These are phyloP conservation scores for Scaptomyza polygonia DNA, from an alignment of 2,888 invertebrate genomes.

Conservation along the genomic window DNA sequence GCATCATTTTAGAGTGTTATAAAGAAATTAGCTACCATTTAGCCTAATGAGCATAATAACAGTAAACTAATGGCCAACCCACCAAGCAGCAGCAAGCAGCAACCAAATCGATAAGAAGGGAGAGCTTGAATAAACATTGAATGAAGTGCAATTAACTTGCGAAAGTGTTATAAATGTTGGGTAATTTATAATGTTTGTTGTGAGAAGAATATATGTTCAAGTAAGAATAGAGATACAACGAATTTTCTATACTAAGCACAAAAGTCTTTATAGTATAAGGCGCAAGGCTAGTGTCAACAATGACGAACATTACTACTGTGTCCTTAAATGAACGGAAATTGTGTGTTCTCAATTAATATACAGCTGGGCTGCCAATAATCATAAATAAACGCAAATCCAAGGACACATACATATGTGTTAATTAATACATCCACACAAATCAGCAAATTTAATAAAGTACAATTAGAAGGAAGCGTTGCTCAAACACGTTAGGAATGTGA, in stretches of 20 bases:
- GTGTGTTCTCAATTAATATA: constrained; percentile 69
- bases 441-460: constrained; percentile 73
- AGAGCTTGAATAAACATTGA: constrained; percentile 63
- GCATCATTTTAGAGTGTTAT: constrained; percentile 72
- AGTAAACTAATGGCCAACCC: constrained; percentile 63
- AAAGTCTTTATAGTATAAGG: constrained; percentile 16
- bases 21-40: constrained; percentile 77
- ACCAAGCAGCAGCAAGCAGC: constrained; percentile 10
- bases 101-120: constrained; percentile 6
- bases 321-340: constrained; percentile 29
- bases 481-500: constrained; percentile 49
- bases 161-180: constrained; percentile 72
- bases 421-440: constrained; percentile 49
- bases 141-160: constrained; percentile 73
- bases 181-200: constrained; percentile 54
- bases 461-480: constrained; percentile 55
- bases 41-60: constrained; percentile 74
- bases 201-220: background rate
- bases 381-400: constrained; percentile 65
- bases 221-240: background rate
- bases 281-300: constrained; percentile 42
- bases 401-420: constrained; percentile 52
- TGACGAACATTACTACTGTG: constrained; percentile 54
- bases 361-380: constrained; percentile 66
- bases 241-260: background rate